Percentiles rank a stretch among this genome's conserved stretches.
Conservation (phyloP, 2,113 vertebrate genomes). For the Indri indri region DNA sequence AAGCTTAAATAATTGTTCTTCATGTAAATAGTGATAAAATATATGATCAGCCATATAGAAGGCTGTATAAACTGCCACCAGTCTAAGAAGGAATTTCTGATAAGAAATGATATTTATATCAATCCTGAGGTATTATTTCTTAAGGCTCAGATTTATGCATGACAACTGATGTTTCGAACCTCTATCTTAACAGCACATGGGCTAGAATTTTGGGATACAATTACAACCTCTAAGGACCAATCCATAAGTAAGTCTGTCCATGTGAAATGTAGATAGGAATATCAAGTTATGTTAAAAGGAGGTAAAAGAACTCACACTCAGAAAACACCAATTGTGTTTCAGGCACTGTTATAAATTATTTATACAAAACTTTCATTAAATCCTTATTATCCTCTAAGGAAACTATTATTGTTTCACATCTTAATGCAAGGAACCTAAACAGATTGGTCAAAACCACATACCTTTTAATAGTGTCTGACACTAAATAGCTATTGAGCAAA, state of each 20-base stretch:
- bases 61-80: neutral
- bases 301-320: neutral
- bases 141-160: neutral
- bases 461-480: neutral
- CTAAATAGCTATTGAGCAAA: neutral
- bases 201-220: neutral
- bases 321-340: neutral
- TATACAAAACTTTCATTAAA: neutral
- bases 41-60: neutral
- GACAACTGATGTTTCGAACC: neutral
- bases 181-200: neutral
- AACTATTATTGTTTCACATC: neutral
- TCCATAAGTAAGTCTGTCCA: neutral
- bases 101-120: neutral
- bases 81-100: neutral
- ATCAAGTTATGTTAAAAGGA: neutral
- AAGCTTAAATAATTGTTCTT: neutral
- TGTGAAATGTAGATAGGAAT: neutral
- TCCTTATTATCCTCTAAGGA: neutral
- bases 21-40: neutral
- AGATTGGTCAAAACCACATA: neutral
- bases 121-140: neutral
- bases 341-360: neutral
- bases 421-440: neutral
- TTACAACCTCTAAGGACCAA: neutral